A percentile compares a stretch with the other conserved stretches of the same genome.
phyloP scores from a whole-genome alignment of 2,113 vertebrate genomes.

The Charadrius vociferus region DNA sequence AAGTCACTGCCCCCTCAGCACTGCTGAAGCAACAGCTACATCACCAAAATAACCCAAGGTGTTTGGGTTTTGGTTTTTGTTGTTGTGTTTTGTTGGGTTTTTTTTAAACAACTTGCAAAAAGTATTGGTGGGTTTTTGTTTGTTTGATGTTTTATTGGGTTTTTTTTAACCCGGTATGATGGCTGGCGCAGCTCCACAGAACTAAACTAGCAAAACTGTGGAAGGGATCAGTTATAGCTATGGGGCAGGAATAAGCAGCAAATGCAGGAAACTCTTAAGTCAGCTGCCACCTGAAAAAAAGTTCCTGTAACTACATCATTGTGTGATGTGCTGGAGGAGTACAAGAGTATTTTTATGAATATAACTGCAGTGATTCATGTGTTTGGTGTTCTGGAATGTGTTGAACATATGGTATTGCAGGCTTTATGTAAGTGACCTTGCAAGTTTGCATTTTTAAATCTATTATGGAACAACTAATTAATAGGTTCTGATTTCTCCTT shows the following conservation, averaged over 20 bases:
- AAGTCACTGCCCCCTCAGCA: neutral
- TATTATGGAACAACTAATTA: conserved; percentile 64
- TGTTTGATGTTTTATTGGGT: neutral
- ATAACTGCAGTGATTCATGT: conserved; percentile 69
- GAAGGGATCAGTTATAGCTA: neutral
- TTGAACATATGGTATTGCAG: conserved; percentile 62
- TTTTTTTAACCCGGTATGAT: neutral
- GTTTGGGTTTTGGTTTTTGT: too few species aligned
- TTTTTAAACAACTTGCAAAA: neutral
- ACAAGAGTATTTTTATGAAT: conserved; percentile 67
- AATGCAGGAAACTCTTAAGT: conserved; percentile 10
- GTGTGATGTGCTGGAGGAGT: conserved; percentile 61
- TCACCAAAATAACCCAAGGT: neutral
- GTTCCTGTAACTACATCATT: conserved; percentile 17
- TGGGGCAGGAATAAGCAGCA: neutral
- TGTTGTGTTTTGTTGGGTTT: neutral
- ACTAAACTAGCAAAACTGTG: neutral
- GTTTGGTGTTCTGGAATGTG: conserved; percentile 69
- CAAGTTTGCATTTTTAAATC: conserved; percentile 60
- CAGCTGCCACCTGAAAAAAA: conserved; percentile 37
- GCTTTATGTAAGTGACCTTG: conserved; percentile 68
- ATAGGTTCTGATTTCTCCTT: conserved; percentile 48
- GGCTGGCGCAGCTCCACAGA: neutral
- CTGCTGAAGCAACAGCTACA: neutral
- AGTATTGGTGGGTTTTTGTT: neutral